These are phyloP conservation scores for Xenopus petersii DNA, from an alignment of 2,797 vertebrate genomes.

Conservation along the genomic window DNA sequence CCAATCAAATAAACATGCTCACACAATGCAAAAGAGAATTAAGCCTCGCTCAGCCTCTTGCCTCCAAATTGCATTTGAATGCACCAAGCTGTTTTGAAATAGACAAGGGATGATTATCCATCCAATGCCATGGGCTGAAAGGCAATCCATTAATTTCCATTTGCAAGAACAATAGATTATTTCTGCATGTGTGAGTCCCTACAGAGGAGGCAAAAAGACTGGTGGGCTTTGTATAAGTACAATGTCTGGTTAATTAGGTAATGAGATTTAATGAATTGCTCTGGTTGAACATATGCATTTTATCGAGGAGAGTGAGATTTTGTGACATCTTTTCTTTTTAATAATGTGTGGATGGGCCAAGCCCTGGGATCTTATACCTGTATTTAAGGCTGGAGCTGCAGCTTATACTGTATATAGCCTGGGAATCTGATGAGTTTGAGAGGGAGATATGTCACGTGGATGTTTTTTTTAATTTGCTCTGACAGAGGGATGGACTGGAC, in stretches of 20 bases:
- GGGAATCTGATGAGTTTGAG: no score
- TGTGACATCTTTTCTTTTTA: neutral
- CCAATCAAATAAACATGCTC: no score
- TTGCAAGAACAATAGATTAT: conserved; percentile 73
- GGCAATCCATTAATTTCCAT: conserved; percentile 71
- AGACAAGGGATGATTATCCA: neutral
- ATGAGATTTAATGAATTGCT: conserved; percentile 62
- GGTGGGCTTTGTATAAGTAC: conserved; percentile 56
- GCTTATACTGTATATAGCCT: no score
- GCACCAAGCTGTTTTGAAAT: conserved; percentile 33
- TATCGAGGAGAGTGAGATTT: conserved; percentile 47
- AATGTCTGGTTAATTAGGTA: conserved; percentile 67
- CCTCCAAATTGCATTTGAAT: conserved; percentile 36
- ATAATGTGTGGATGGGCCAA: no score
- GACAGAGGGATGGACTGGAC: no score
- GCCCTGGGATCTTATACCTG: no score
- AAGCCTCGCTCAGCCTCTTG: conserved; percentile 55
- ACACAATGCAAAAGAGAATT: no score
- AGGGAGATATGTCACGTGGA: no score
- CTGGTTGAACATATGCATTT: conserved; percentile 61
- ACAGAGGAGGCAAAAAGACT: conserved; percentile 54
- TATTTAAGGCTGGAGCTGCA: no score
- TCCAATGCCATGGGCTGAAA: conserved; percentile 57
- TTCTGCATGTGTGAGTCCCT: conserved; percentile 74
- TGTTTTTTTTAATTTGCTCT: no score